Conservation (phyloP, 2,888 invertebrate genomes). For the Leptura quadrifasciata region DNA sequence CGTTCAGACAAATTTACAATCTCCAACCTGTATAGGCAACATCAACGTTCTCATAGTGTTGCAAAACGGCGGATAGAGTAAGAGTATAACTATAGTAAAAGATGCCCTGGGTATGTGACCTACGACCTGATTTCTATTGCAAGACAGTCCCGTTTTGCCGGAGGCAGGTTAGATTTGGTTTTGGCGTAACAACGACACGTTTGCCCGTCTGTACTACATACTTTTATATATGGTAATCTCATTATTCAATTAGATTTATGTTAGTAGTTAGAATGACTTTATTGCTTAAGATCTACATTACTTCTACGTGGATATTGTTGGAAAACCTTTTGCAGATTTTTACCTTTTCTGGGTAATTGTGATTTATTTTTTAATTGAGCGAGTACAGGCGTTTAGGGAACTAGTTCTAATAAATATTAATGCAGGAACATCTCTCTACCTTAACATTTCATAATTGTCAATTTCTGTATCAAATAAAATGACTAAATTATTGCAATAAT, state of each 20-base stretch:
- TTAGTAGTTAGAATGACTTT: constrained; percentile 14
- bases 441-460: too few relatives aligned
- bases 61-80: constrained; percentile 56
- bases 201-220: constrained; percentile 44
- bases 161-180: constrained; percentile 62
- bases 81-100: constrained; percentile 57
- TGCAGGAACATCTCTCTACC: too few relatives aligned
- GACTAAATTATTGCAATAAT: too few relatives aligned
- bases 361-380: not conserved
- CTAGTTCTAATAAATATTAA: too few relatives aligned
- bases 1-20: constrained; percentile 46
- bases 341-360: constrained; percentile 19
- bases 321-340: constrained; percentile 3
- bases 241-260: constrained; percentile 48
- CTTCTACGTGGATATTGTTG: constrained; percentile 13
- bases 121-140: constrained; percentile 72
- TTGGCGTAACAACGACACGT: constrained; percentile 54
- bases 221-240: constrained; percentile 47
- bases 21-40: constrained; percentile 42
- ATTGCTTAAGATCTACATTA: constrained; percentile 28
- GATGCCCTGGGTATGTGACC: constrained; percentile 70
- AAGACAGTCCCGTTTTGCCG: constrained; percentile 68
- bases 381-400: too few relatives aligned
- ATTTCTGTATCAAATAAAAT: too few relatives aligned
- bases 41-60: constrained; percentile 60